Base-by-base conservation (phyloP, 37 sponge, comb jelly and placozoan genomes). In the Tethya wilhelma region DNA sequence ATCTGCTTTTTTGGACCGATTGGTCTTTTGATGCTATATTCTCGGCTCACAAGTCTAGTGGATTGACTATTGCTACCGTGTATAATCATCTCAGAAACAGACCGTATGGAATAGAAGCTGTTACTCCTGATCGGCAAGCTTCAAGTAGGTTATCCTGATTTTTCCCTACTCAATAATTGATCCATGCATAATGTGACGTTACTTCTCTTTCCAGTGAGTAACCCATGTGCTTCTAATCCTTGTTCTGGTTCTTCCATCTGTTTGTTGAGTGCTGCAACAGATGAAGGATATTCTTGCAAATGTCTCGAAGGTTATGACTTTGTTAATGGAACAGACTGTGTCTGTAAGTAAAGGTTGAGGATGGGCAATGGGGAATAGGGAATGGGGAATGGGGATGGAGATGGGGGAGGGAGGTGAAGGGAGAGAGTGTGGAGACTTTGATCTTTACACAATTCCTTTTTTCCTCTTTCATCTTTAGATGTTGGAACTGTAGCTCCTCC, bases 191-290 rank as follows among this genome's bases (percentile, higher is more conserved):
- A n/a, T n/a, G n/a, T n/a, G n/a, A n/a, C n/a, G n/a, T n/a, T n/a
- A n/a, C n/a, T n/a, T n/a, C n/a, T n/a, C n/a, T n/a, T 46, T 78
- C 26, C 78, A 93, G 93, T 55, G 55, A 8, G 53, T 6, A 85
- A 75, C 46, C 85, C 87, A 23, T 93, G 94, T 77, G 67, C 31
- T 23, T 58, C 1, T 17, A 69, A 75, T 14, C 23, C 41, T 4
- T 93, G 94, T 64, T 84, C 41, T 4, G 90, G 94, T 64, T 84
- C 81, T 38, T 84, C 82, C 59, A 11, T 93, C 2, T 93, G 94
- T 59, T 59, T 93, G 28, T 34, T 73, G 28, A 62, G 76, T 25
- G 44, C 82, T n/a, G 12, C 70, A 9, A 41, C 28, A 0, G 30
- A 20, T 14, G 46, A 31, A 0, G 78, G 75, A 5, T 80, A 74